Base-by-base conservation (phyloP, 2,888 invertebrate genomes). In the Acrobasis consociella region DNA sequence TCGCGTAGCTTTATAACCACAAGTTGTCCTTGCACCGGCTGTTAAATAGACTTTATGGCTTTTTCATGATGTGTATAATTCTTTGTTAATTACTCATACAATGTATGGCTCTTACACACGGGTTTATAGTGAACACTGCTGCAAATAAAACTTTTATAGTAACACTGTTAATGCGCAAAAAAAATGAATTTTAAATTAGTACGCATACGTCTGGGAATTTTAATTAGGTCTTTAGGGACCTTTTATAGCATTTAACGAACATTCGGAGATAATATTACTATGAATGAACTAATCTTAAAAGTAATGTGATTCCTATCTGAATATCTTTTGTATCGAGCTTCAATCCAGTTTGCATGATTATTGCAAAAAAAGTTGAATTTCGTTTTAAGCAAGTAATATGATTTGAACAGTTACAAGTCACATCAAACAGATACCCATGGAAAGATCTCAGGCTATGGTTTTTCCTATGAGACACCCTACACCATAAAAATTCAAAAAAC, bases 11-110 rank as follows among this genome's bases (percentile, higher is more conserved):
- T 61, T 49, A 55, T 72, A 31, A 11, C 46, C 22, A 71, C 68
- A 70, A 61, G 60, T 37, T 63, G 76, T 72, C 75, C 76, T 76
- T 75, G 73, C 63, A 58, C 63, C 59, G 52, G 62, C 59, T 66
- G 63, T 72, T 63, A 75, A 69, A 65, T 67, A 62, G 49, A 52
- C 68, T 75, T 78, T 77, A 78, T 72, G 67, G 66, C 65, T 58
- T 65, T 70, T 71, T 71, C 77, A 75, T 72, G 74, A 71, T 74
- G 69, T 66, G 65, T 68, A 71, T 74, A 76, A 73, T 70, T 72
- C 71, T 68, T 67, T 62, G 73, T 75, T 77, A 78, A 78, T 78
- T 76, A 73, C 70, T 63, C 17, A 65, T 74, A 78, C 78, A 75
- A 67, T 71, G 77, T 78, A 74, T 52, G 13, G 58, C 68, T 69